These are phyloP conservation scores for Diuraphis noxia DNA, from an alignment of 1,140 invertebrate genomes.

Conservation along the genomic window DNA sequence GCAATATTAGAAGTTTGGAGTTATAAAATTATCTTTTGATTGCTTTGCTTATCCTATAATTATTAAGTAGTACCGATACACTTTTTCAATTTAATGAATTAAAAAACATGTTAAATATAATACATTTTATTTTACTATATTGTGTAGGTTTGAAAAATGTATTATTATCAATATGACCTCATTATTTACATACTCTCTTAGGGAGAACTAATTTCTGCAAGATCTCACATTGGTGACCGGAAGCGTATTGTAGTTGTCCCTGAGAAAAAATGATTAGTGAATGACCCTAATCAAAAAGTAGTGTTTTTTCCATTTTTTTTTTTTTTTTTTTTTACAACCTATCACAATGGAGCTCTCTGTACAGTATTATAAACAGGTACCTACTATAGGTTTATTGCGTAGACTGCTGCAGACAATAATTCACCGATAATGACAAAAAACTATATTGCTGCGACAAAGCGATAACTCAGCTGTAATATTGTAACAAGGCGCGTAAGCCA, in stretches of 20 bases:
- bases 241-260: not conserved
- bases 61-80: too few relatives aligned
- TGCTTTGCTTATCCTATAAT: not conserved
- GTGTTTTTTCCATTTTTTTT: not conserved
- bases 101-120: not conserved
- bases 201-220: not conserved
- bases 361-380: not conserved
- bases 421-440: slow-evolving; percentile 14
- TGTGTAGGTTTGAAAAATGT: not conserved
- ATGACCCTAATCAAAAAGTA: not conserved
- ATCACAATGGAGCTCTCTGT: slow-evolving; percentile 28
- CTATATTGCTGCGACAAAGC: not conserved
- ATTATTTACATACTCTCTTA: not conserved
- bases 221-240: slow-evolving; percentile 3
- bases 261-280: not conserved
- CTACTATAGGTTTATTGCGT: not conserved
- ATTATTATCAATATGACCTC: not conserved
- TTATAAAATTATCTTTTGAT: not conserved
- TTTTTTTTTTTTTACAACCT: not conserved
- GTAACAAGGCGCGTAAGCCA: not conserved
- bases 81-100: not conserved
- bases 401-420: not conserved
- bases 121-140: not conserved
- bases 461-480: slow-evolving; percentile 1
- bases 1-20: not conserved